Percentiles rank a stretch among this genome's conserved stretches.
These are phyloP conservation scores for Daboia siamensis DNA, from an alignment of 2,113 vertebrate species.

Conservation along the genomic window DNA sequence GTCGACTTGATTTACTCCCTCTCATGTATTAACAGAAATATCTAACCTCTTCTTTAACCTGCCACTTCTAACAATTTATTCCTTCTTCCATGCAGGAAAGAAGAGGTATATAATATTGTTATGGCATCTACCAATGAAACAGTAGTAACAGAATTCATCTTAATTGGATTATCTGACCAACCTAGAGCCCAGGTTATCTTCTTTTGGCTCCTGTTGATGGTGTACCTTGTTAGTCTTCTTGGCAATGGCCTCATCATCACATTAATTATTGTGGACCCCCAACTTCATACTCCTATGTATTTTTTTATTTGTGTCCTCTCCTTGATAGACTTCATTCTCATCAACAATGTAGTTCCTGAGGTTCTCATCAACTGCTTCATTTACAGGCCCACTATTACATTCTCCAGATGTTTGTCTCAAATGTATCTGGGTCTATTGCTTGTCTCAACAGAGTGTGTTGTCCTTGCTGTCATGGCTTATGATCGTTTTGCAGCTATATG, in stretches of 20 bases:
- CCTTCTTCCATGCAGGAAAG: not conserved
- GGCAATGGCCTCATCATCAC: slow-evolving; percentile 51
- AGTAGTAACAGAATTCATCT: slow-evolving; percentile 33
- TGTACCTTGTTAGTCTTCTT: slow-evolving; percentile 45
- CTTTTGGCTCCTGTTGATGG: slow-evolving; percentile 43
- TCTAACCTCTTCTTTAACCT: not conserved
- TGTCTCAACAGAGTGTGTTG: slow-evolving; percentile 46
- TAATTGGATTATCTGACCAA: slow-evolving; percentile 38
- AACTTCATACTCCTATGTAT: slow-evolving; percentile 59
- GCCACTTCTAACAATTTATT: not conserved
- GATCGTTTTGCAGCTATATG: slow-evolving; percentile 56
- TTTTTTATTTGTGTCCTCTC: slow-evolving; percentile 57
- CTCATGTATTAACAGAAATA: not conserved
- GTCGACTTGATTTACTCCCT: not conserved
- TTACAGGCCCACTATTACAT: slow-evolving; percentile 44
- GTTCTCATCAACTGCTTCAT: slow-evolving; percentile 51
- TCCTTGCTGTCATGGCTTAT: slow-evolving; percentile 57
- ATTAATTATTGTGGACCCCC: slow-evolving; percentile 23
- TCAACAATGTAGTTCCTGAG: slow-evolving; percentile 41
- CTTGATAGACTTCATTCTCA: slow-evolving; percentile 44
- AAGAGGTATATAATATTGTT: not conserved
- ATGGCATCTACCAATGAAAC: slow-evolving; percentile 28
- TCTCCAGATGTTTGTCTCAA: slow-evolving; percentile 35
- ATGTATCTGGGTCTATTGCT: slow-evolving; percentile 55
- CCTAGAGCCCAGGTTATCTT: slow-evolving; percentile 41